Evolutionary conservation across 2,797 vertebrate genomes (phyloP), one percentile per base, ranked within the genome.

Genomic region (Hemibagrus guttatus): DNA sequence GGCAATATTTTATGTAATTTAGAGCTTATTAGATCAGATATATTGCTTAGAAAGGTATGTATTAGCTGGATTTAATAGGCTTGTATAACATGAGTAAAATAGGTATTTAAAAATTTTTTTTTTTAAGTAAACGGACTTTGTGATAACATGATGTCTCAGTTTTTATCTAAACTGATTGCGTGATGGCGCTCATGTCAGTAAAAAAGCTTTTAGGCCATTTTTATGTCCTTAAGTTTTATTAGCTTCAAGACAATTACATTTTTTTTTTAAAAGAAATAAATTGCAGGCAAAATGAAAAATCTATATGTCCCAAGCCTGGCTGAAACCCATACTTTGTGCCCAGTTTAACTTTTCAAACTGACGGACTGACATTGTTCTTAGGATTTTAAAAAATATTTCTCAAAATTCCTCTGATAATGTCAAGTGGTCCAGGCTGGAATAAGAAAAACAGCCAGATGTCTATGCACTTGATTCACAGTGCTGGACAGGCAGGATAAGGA

Each of bases 231-330:
- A 16, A 26, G 54, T 58, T 58, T 79, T 79, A 58, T 59, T 35
- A 23, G 52, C 52, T 78, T 58, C 28, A 21, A 1, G 4, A 11
- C 13, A 19, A 59, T 79, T 79, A 23, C 59, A 58, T 14, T 79
- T 80, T 3, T 26, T 80, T 59, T 23, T 6, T 7, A 6, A 14
- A 80, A 80, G 21, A 1, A 56, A 26, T 58, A 12, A 39, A 39
- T 42, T 80, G 76, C 28, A 80, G 14, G n/a, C 74, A 56, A 6
- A 76, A 76, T 76, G n/a, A 56, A 76, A 76, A 28, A 76, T 75
- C 23, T 17, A 52, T 75, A 54, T 59, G 28, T 14, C 17, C 0
- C 28, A 35, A 78, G 1, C 46, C 6, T 52, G 16, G 13, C 52
- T 56, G 13, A 28, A 75, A 16, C 13, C 11, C 21, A 31, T 46